A percentile compares a stretch with the other conserved stretches of the same genome.
Evolutionary conservation across 2,797 vertebrate species (phyloP).

Genomic region (Melanogrammus aeglefinus): DNA sequence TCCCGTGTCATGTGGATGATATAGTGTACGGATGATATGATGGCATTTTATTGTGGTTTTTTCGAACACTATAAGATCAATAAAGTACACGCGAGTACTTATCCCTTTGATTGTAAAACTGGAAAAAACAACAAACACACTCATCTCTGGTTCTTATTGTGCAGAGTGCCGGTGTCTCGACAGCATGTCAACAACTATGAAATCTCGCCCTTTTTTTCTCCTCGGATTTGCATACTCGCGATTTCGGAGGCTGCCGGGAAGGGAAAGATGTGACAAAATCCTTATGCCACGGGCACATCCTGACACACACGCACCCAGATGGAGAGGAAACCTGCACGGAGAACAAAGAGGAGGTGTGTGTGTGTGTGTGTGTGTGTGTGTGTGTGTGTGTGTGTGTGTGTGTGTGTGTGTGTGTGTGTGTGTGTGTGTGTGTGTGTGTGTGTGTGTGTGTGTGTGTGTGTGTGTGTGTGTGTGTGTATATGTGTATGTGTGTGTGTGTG

Average conservation of each 20-base stretch:
- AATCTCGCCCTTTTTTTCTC: constrained; percentile 52
- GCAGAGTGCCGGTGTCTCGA: constrained; percentile 37
- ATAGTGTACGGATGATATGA: constrained; percentile 74
- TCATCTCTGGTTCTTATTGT: constrained; percentile 37
- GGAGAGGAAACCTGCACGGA: constrained; percentile 15
- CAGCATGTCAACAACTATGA: constrained; percentile 53
- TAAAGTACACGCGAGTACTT: constrained; percentile 71
- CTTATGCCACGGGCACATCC: constrained; percentile 42
- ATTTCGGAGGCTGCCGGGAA: constrained; percentile 54
- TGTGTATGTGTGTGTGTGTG: not conserved
- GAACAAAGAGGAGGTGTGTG: not conserved
- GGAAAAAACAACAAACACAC: constrained; percentile 8
- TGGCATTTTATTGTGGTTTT: constrained; percentile 76
- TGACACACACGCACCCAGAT: constrained; percentile 23
- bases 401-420: constrained; percentile 4
- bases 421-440: constrained; percentile 13
- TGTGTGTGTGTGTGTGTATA: not conserved
- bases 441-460: constrained; percentile 17
- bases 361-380: not conserved
- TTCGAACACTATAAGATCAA: constrained; percentile 66
- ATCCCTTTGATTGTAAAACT: constrained; percentile 41
- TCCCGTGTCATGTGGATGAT: constrained; percentile 70
- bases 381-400: not conserved
- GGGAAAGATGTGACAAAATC: constrained; percentile 53
- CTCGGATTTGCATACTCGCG: constrained; percentile 62